Evolutionary conservation across 1,140 invertebrate species (phyloP).

Genomic region (Gonioctena quinquepunctata): DNA sequence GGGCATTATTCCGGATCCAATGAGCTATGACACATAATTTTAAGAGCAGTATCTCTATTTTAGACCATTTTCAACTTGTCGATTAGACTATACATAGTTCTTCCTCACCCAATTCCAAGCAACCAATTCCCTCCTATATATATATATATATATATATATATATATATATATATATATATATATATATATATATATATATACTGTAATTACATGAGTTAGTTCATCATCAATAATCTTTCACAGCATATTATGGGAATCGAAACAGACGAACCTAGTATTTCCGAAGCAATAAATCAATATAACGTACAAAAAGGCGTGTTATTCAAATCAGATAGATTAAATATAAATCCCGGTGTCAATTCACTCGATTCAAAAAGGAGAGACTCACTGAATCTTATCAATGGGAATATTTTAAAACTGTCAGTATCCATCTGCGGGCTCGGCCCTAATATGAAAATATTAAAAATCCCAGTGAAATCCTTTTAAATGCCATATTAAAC

Average conservation of each 20-base stretch:
- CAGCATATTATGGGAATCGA: neutral
- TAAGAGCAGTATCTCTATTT: no score
- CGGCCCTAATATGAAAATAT: conserved; percentile 50
- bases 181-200: no score
- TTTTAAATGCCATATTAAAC: conserved; percentile 48
- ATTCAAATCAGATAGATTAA: conserved; percentile 35
- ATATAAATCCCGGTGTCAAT: conserved; percentile 45
- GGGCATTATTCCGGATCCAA: no score
- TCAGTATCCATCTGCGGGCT: conserved; percentile 34
- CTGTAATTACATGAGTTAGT: no score
- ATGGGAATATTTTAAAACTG: conserved; percentile 48
- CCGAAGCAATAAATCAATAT: neutral
- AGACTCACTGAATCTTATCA: conserved; percentile 41
- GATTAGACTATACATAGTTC: no score
- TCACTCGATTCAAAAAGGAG: conserved; percentile 20
- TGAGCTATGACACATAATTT: no score
- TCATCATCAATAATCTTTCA: neutral
- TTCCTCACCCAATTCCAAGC: no score
- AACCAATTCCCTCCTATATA: no score
- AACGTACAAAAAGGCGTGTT: neutral
- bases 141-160: no score
- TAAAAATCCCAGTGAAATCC: conserved; percentile 50
- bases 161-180: no score
- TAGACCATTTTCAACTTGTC: no score
- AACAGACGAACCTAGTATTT: neutral